Evolutionary conservation across 1,140 invertebrate species (phyloP).

Genomic region (Anoplolepis gracilipes): DNA sequence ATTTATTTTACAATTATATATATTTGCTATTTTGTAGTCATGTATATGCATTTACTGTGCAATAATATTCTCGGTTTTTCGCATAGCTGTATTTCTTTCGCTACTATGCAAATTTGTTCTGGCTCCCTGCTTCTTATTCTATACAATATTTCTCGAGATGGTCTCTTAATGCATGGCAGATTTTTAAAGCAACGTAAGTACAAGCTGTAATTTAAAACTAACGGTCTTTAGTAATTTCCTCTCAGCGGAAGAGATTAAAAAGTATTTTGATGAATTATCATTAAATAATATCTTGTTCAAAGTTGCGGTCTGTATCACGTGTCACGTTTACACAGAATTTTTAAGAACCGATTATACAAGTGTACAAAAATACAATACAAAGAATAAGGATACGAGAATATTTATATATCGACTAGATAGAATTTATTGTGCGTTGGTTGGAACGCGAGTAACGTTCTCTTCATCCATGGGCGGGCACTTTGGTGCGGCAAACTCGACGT

Average conservation of each 20-base stretch:
- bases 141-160: constrained; percentile 14
- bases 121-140: neutral
- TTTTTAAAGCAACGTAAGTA: constrained; percentile 1
- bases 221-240: neutral
- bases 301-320: neutral
- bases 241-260: neutral
- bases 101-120: constrained; percentile 2
- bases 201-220: constrained; percentile 12
- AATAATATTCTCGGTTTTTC: constrained; percentile 33
- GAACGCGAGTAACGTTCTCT: constrained; percentile 46
- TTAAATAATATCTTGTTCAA: neutral
- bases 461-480: constrained; percentile 33
- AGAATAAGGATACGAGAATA: neutral
- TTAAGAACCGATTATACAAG: neutral
- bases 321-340: neutral
- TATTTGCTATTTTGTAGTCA: constrained; percentile 5
- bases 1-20: constrained; percentile 2
- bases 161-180: neutral
- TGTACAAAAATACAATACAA: neutral
- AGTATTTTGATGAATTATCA: neutral
- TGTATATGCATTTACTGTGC: neutral
- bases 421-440: constrained; percentile 42
- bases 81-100: constrained; percentile 21
- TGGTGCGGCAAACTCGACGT: constrained; percentile 48
- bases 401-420: constrained; percentile 42